Evolutionary conservation across 2,113 vertebrate species (phyloP).

Genomic region (Callorhinus ursinus): DNA sequence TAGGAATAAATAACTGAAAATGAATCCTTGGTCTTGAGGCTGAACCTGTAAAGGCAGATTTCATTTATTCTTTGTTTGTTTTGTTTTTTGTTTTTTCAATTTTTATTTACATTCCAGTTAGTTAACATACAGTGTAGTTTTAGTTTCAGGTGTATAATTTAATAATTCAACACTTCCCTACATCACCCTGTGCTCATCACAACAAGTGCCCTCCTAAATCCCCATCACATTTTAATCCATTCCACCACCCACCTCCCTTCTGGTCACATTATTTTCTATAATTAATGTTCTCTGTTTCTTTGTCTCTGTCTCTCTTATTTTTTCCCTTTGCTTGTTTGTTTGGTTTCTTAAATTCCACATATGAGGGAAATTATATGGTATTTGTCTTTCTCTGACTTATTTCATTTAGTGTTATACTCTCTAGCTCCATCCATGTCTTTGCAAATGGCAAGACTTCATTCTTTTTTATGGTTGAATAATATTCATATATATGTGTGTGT

Average conservation of each 20-base stretch:
- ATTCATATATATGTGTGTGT: neutral
- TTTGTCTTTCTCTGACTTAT: no score
- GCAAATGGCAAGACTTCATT: neutral
- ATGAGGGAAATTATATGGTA: no score
- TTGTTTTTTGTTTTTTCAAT: neutral
- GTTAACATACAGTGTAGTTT: no score
- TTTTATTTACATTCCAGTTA: neutral
- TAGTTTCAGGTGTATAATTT: neutral
- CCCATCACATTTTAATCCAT: neutral
- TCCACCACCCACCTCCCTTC: neutral
- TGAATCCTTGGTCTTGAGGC: neutral
- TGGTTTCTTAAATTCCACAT: neutral
- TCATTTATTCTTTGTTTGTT: neutral
- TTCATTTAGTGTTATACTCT: no score
- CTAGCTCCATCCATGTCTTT: no score
- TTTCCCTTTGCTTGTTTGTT: neutral
- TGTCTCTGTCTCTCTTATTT: neutral
- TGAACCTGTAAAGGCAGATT: neutral
- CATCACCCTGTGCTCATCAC: neutral
- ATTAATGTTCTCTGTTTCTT: neutral
- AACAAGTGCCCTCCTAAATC: neutral
- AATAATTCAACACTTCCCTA: neutral
- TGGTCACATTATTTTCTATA: neutral
- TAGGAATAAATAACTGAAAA: neutral
- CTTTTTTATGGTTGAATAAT: neutral